Percentiles rank a stretch among this genome's conserved stretches.
Conservation (phyloP, 2,888 invertebrate species). For the Ferrisia virgata region DNA sequence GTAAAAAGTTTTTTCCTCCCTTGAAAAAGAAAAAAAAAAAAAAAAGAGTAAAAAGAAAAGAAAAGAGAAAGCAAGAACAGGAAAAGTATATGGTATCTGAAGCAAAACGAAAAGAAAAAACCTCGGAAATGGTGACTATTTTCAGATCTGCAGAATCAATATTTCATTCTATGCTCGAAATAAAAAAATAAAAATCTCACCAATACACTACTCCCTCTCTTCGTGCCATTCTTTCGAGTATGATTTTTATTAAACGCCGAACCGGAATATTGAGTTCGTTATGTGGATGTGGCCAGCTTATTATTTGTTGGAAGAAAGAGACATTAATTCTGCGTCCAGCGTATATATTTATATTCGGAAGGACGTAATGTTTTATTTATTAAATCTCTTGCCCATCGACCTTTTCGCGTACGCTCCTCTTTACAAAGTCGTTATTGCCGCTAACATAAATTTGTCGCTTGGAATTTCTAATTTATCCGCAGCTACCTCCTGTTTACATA, state of each 20-base stretch:
- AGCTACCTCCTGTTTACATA: not conserved
- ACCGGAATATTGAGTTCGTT: slow-evolving; percentile 31
- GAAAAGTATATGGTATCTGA: not conserved
- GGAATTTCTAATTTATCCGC: slow-evolving; percentile 14
- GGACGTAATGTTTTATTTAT: slow-evolving; percentile 23
- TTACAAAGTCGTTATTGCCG: slow-evolving; percentile 25
- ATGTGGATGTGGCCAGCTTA: not conserved
- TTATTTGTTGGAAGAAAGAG: slow-evolving; percentile 2
- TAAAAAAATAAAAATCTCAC: slow-evolving; percentile 9
- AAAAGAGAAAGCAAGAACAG: not conserved
- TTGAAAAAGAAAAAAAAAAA: not conserved
- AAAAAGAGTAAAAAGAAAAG: not conserved
- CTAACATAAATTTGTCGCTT: slow-evolving; percentile 16
- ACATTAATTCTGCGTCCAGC: not conserved
- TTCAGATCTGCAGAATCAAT: slow-evolving; percentile 7
- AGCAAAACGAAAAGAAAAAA: not conserved
- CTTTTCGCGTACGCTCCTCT: not conserved
- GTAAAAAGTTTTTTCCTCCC: not conserved
- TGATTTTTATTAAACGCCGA: slow-evolving; percentile 28
- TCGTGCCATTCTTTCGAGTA: not conserved
- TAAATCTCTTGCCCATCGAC: slow-evolving; percentile 9
- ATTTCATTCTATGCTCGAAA: slow-evolving; percentile 11
- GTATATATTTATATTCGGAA: slow-evolving; percentile 3
- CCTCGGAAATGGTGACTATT: not conserved
- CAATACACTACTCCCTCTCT: not conserved